These are phyloP conservation scores for Microcebus jonahi DNA, from an alignment of 2,113 vertebrate species.

Conservation along the genomic window DNA sequence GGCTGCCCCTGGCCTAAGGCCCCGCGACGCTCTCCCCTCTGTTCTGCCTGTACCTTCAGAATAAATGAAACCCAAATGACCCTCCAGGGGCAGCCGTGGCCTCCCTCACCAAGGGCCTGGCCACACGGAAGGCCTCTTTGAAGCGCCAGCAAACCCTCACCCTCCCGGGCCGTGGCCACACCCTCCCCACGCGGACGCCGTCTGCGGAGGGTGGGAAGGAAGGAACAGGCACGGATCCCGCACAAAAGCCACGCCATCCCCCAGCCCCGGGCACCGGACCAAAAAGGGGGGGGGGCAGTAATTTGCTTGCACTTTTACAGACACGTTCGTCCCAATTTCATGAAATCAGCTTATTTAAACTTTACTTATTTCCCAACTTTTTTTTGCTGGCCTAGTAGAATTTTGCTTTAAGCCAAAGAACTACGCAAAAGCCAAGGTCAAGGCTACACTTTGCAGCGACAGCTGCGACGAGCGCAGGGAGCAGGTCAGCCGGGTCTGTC, in stretches of 20 bases:
- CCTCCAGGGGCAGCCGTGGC: neutral
- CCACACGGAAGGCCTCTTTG: accelerated
- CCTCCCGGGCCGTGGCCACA: neutral
- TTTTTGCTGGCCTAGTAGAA: neutral
- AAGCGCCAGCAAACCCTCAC: neutral
- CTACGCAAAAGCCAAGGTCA: neutral
- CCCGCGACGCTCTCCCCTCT: neutral
- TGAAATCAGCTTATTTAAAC: too few relatives aligned
- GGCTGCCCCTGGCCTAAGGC: neutral
- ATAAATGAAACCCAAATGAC: neutral
- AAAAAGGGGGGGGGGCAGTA: neutral
- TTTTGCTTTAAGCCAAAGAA: neutral
- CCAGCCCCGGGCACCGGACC: neutral
- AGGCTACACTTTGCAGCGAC: neutral
- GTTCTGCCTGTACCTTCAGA: neutral
- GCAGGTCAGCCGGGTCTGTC: neutral
- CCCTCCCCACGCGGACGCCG: neutral
- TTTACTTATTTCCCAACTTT: neutral
- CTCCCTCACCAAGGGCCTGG: neutral
- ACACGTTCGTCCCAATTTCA: neutral
- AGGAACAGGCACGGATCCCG: neutral
- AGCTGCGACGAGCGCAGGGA: neutral
- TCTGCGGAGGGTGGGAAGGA: too few relatives aligned
- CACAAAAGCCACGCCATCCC: neutral
- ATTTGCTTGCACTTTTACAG: neutral